A percentile compares a stretch with the other conserved stretches of the same genome.
Evolutionary conservation across 2,888 invertebrate species (phyloP).

Genomic region (Diarsia mendica): DNA sequence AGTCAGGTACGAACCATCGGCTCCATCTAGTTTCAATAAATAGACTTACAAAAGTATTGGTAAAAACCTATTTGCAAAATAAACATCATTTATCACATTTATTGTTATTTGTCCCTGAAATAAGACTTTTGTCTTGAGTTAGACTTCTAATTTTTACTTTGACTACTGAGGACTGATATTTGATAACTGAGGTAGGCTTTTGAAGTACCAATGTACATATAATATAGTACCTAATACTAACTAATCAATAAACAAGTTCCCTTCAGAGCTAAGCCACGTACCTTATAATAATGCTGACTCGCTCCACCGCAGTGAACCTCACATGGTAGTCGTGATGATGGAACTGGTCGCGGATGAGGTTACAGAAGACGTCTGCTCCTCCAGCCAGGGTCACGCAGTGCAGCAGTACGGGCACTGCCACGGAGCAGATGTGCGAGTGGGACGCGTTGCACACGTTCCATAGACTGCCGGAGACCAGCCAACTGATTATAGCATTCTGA

Average conservation of each 20-base stretch:
- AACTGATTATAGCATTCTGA: too few species aligned
- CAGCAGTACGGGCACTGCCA: constrained; percentile 97
- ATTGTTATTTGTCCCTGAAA: not conserved
- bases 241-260: not conserved
- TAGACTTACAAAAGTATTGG: too few species aligned
- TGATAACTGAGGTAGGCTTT: too few species aligned
- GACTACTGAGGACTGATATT: too few species aligned
- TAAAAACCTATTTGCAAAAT: too few species aligned
- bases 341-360: constrained; percentile 98
- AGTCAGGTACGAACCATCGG: too few species aligned
- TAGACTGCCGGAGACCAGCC: constrained; percentile 89
- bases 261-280: constrained; percentile 45
- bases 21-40: too few species aligned
- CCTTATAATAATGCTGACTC: constrained; percentile 97
- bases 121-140: not conserved
- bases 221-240: too few species aligned
- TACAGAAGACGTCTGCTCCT: constrained; percentile 99
- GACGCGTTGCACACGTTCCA: constrained; percentile 98
- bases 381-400: constrained; percentile 98
- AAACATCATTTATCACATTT: too few species aligned
- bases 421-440: constrained; percentile 98
- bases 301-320: constrained; percentile 98
- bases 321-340: constrained; percentile 96
- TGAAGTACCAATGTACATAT: too few species aligned
- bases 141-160: not conserved